Evolutionary conservation across 2,113 vertebrate genomes (phyloP).

Genomic region (Echinops telfairi): DNA sequence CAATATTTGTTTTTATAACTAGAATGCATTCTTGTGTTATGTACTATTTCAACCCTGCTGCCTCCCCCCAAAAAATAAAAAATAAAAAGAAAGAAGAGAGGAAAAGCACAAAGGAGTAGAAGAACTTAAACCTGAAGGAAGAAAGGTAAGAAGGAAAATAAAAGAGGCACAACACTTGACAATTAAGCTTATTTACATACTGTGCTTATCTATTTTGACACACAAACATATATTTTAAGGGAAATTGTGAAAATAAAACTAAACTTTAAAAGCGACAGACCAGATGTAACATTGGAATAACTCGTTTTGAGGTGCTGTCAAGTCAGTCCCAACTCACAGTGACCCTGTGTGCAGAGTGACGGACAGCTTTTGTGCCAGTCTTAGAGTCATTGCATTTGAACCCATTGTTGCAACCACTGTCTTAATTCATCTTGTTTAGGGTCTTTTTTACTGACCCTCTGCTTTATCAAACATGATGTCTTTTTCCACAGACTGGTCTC

Average conservation of each 20-base stretch:
- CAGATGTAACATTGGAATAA: slow-evolving; percentile 43
- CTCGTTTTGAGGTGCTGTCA: background rate
- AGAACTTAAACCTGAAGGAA: background rate
- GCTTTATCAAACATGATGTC: too few species aligned
- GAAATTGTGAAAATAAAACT: slow-evolving; percentile 28
- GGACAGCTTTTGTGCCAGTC: too few species aligned
- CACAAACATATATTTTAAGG: background rate
- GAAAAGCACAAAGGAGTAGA: background rate
- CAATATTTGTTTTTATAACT: slow-evolving; percentile 32
- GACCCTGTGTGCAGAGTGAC: too few species aligned
- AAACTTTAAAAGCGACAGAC: slow-evolving; percentile 14
- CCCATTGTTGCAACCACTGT: too few species aligned
- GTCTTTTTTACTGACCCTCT: too few species aligned
- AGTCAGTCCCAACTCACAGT: too few species aligned
- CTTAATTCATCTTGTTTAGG: too few species aligned
- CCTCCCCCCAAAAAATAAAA: too few species aligned
- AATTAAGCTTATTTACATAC: background rate
- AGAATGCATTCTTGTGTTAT: background rate
- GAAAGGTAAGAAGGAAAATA: background rate
- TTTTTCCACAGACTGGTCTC: too few species aligned
- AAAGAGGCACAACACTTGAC: background rate
- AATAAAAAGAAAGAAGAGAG: too few species aligned
- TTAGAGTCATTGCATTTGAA: too few species aligned
- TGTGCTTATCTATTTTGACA: background rate
- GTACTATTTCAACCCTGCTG: background rate